Conservation (phyloP, 2,888 invertebrate species). For the Amiota mariae region DNA sequence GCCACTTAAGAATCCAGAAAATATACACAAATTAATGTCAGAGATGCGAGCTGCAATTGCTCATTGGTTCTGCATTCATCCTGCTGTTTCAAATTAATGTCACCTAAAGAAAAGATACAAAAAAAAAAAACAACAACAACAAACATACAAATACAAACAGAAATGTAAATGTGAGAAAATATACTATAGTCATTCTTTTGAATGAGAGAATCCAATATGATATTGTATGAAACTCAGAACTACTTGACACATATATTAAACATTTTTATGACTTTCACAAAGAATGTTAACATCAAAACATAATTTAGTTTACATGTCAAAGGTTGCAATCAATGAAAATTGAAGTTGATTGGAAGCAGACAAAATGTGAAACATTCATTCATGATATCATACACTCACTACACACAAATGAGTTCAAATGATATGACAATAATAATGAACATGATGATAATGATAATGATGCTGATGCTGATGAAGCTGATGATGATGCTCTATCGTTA, state of each 20-base stretch:
- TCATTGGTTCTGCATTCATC: slow-evolving; percentile 11
- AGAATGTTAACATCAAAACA: slow-evolving; percentile 17
- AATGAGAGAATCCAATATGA: too few relatives aligned
- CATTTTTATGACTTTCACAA: slow-evolving; percentile 15
- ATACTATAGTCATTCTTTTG: not conserved
- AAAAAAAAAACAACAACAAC: not conserved
- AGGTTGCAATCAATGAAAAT: slow-evolving; percentile 15
- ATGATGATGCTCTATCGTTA: not conserved
- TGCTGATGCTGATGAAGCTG: too few relatives aligned
- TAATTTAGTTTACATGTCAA: slow-evolving; percentile 25
- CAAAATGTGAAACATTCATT: not conserved
- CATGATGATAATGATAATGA: not conserved
- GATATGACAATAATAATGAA: not conserved
- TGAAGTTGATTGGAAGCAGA: slow-evolving; percentile 4
- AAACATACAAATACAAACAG: not conserved
- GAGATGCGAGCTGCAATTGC: slow-evolving; percentile 1
- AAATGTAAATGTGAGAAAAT: not conserved
- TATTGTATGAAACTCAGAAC: not conserved
- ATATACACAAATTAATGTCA: slow-evolving; percentile 1
- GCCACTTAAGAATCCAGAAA: not conserved
- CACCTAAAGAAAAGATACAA: not conserved
- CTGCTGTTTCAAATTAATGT: slow-evolving; percentile 24
- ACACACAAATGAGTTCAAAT: not conserved
- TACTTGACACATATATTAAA: slow-evolving; percentile 26
- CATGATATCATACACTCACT: not conserved